phyloP scores from a whole-genome alignment of 1,140 invertebrate genomes.

The Drosophila asahinai region DNA sequence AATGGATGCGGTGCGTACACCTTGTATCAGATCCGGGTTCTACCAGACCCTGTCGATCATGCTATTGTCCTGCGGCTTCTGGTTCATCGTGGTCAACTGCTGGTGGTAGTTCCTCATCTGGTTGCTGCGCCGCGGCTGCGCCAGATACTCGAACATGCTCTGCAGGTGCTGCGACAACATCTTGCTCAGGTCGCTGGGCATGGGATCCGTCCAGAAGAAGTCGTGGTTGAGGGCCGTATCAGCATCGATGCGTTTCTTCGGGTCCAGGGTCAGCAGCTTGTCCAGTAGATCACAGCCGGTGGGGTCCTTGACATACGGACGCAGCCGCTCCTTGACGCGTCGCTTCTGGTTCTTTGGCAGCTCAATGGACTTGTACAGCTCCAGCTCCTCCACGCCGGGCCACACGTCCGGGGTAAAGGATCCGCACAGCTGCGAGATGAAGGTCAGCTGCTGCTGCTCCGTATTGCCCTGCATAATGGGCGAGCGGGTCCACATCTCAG shows the following conservation, averaged over 20 bases:
- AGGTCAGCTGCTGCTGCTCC: constrained; percentile 97
- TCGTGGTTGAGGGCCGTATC: constrained; percentile 98
- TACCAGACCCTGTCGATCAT: constrained; percentile 85
- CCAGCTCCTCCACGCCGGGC: constrained; percentile 97
- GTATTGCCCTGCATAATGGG: constrained; percentile 96
- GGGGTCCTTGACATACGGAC: constrained; percentile 96
- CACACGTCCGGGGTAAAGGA: constrained; percentile 97
- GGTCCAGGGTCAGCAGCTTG: constrained; percentile 96
- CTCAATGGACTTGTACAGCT: constrained; percentile 96
- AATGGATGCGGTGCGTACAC: constrained; percentile 4
- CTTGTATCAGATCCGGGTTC: constrained; percentile 11
- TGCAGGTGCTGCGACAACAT: constrained; percentile 97
- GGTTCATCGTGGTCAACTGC: constrained; percentile 80
- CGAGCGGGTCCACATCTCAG: constrained; percentile 99
- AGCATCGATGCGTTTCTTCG: constrained; percentile 95
- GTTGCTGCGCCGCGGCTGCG: constrained; percentile 91
- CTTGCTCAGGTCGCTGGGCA: constrained; percentile 95
- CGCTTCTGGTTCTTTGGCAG: constrained; percentile 96
- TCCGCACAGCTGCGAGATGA: constrained; percentile 98
- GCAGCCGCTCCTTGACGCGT: constrained; percentile 95
- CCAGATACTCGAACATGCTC: constrained; percentile 98
- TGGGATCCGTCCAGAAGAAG: constrained; percentile 99
- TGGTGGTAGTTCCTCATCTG: constrained; percentile 91
- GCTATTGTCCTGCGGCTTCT: constrained; percentile 84
- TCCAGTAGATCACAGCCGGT: constrained; percentile 97